Percentiles rank a stretch among this genome's conserved stretches.
Conservation (phyloP, 1,140 invertebrate species). For the Meloidogyne floridensis region DNA sequence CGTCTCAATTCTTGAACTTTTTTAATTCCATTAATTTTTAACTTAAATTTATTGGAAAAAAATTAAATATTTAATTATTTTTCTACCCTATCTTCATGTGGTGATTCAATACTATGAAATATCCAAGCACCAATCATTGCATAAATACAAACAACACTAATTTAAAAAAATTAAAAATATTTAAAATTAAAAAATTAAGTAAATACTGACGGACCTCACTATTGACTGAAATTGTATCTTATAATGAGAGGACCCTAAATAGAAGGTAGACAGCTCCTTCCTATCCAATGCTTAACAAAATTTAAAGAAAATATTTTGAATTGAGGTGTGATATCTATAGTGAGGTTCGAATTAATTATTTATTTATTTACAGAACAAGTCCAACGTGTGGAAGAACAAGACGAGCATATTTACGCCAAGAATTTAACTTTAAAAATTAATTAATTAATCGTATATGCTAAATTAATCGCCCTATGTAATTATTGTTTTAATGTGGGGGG, state of each 20-base stretch:
- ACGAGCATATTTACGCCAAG: constrained; percentile 51
- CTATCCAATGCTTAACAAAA: too few relatives aligned
- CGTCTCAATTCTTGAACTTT: constrained; percentile 45
- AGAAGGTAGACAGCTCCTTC: too few relatives aligned
- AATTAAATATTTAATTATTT: constrained; percentile 39
- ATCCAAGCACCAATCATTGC: constrained; percentile 90
- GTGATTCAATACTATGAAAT: constrained; percentile 82
- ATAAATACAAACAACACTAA: constrained; percentile 82
- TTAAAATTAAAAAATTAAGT: too few relatives aligned
- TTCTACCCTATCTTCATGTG: constrained; percentile 72
- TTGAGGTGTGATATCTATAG: too few relatives aligned
- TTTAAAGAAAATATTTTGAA: too few relatives aligned
- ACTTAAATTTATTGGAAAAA: constrained; percentile 47
- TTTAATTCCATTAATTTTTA: constrained; percentile 52
- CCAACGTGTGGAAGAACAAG: constrained; percentile 75
- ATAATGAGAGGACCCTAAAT: too few relatives aligned
- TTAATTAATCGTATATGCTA: too few relatives aligned
- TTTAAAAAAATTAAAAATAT: background rate
- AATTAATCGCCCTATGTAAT: too few relatives aligned
- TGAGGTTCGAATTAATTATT: background rate
- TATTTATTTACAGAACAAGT: constrained; percentile 74
- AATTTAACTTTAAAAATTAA: background rate
- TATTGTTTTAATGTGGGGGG: too few relatives aligned
- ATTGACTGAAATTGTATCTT: too few relatives aligned
- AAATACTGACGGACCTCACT: too few relatives aligned